Percentiles rank a stretch among this genome's conserved stretches.
Conservation (phyloP, 2,888 invertebrate genomes). For the Pyrrhia umbra region DNA sequence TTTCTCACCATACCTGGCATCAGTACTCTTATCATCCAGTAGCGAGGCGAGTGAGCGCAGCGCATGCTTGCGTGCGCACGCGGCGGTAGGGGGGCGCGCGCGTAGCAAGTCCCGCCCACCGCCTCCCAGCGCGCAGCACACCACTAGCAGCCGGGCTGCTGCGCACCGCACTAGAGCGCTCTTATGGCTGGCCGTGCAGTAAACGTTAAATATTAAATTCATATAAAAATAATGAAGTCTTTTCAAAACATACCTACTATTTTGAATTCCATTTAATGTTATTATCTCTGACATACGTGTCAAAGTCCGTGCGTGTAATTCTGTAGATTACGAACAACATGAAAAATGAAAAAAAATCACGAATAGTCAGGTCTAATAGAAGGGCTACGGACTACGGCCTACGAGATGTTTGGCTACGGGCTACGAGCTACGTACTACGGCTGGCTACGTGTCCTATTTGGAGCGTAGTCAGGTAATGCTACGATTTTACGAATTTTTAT, state of each 20-base stretch:
- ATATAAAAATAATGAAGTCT: background rate
- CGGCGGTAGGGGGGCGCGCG: slow-evolving; percentile 83
- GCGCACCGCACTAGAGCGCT: slow-evolving; percentile 92
- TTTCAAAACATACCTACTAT: background rate
- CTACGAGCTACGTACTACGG: slow-evolving; percentile 2
- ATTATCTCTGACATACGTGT: background rate
- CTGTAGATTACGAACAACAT: background rate
- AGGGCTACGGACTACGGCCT: slow-evolving; percentile 4
- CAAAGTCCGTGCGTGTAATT: background rate
- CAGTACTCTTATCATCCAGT: slow-evolving; percentile 88
- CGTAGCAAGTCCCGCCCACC: slow-evolving; percentile 90
- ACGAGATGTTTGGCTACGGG: background rate
- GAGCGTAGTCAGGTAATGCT: background rate
- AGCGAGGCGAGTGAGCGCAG: slow-evolving; percentile 86
- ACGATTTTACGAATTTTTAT: background rate
- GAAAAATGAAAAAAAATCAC: background rate
- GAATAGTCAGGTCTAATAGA: background rate
- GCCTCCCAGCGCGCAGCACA: slow-evolving; percentile 91
- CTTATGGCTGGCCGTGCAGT: slow-evolving; percentile 86
- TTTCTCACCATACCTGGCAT: slow-evolving; percentile 80
- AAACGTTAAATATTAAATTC: background rate
- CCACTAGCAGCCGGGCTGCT: slow-evolving; percentile 91
- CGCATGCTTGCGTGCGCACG: slow-evolving; percentile 84
- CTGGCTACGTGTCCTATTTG: background rate
- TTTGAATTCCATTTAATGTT: background rate